phyloP scores from a whole-genome alignment of 2,797 vertebrate species.

The Neoniphon sammara region DNA sequence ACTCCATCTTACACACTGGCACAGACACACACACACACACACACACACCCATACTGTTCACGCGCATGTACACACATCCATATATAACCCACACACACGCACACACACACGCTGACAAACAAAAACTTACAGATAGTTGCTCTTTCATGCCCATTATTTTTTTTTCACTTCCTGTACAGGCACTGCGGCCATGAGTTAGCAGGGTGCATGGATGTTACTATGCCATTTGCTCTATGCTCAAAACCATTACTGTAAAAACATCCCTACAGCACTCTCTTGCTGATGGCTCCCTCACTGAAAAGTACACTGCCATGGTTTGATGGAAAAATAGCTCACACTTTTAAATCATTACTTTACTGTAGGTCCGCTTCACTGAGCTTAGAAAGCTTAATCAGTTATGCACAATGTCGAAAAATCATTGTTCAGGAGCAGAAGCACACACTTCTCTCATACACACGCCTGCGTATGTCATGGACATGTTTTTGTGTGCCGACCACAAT shows the following conservation, averaged over 20 bases:
- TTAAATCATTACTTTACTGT: conserved; percentile 41
- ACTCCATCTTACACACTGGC: conserved; percentile 81
- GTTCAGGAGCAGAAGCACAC: conserved; percentile 38
- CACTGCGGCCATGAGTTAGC: conserved; percentile 53
- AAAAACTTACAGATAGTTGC: conserved; percentile 79
- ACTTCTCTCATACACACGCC: conserved; percentile 17
- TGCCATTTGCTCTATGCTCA: conserved; percentile 59
- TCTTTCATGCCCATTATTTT: conserved; percentile 77
- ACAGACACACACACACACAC: conserved; percentile 64
- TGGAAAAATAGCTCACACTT: background rate
- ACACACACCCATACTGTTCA: conserved; percentile 45
- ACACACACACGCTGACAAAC: conserved; percentile 66
- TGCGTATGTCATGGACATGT: background rate
- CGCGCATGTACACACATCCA: conserved; percentile 56
- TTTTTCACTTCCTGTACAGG: conserved; percentile 40
- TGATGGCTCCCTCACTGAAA: conserved; percentile 27
- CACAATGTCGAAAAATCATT: conserved; percentile 42
- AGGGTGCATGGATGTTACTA: conserved; percentile 44
- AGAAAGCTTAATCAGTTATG: conserved; percentile 34
- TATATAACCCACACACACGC: conserved; percentile 63
- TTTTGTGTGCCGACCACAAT: no score
- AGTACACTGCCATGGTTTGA: background rate
- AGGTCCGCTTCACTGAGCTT: conserved; percentile 31
- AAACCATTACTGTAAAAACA: conserved; percentile 40
- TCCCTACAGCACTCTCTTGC: conserved; percentile 53